Base-by-base conservation (phyloP, 2,113 vertebrate species). In the Syngnathus scovelli region DNA sequence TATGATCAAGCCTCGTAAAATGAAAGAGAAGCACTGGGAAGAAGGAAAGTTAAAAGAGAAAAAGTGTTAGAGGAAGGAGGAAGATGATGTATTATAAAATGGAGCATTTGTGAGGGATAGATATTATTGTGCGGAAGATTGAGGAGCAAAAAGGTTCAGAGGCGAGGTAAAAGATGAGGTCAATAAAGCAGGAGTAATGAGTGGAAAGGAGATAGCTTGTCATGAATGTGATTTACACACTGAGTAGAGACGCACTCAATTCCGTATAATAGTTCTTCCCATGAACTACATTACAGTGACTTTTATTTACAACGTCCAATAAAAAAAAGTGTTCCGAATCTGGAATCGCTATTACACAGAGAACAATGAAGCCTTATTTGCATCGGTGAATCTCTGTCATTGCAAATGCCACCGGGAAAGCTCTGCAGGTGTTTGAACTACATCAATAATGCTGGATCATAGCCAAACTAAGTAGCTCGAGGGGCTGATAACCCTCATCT, bases 391-490 rank as follows among this genome's bases (percentile, higher is more conserved):
- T 48, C 41, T 64, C 10, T 63, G 9, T 75, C 69, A 83, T 81
- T 83, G 66, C 58, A 37, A 51, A 79, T 49, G 79, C 72, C 81
- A 55, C 21, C 65, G 74, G 73, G 68, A 83, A 84, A 80, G 70
- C 71, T 83, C 52, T 54, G 74, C 78, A 82, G 70, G 79, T 86
- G 79, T 84, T 82, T 82, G 78, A 83, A 78, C 76, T 64, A 76
- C 71, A 79, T 86, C 75, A 87, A 83, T 78, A 76, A 75, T 62
- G 58, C 58, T 48, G 61, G 83, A 87, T 86, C 83, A 83, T 54
- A 85, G 82, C 78, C 67, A 76, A 83, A 76, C 75, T 66, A 76
- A 78, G 81, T 79, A 86, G 81, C 82, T 83, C 59, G 66, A 82
- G 82, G 85, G 38, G 55, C 75, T 68, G 75, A 79, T 78, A 81